Evolutionary conservation across 1,140 invertebrate genomes (phyloP), one percentile per base, ranked within the genome.

Genomic region (Drosophila malerkotliana): DNA sequence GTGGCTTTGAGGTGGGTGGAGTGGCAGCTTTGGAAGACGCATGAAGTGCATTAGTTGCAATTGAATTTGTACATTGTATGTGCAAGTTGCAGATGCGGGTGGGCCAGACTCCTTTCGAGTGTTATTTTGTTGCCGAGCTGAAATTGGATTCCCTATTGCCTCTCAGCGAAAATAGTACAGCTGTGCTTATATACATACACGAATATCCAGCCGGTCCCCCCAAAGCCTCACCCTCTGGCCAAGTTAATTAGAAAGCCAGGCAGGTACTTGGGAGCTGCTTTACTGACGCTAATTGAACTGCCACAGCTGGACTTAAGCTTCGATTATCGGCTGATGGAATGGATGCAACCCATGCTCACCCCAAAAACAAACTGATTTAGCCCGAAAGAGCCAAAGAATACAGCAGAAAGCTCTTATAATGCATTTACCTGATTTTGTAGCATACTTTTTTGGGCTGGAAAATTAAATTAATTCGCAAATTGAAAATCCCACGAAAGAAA

Each of bases 11-110:
- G 8, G 12, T 12, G 21, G 41, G 45, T 24, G 28, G 54, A 15
- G 51, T 21, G 10, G 18, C 51, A 15, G 10, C 30, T 24, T 41
- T n/a, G 34, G 60, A 69, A 62, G 66, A 71, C 57, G 66, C 75
- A 67, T 87, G 62, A 61, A 78, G 74, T 78, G 82, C 82, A 81
- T 82, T 81, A 87, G 74, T 63, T 87, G 75, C 82, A 87, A 85
- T 87, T 87, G 78, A 87, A 87, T 87, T 88, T 82, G 55, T 87
- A 68, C 82, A 69, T 49, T 79, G 62, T 57, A 48, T 58, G 71
- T 62, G 60, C 10, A n/a, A 39, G 48, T 63, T 15, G 10, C n/a
- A 44, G 41, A 44, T 9, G 34, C 15, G 26, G 62, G 68, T 48
- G 39, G 10, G 48, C 7, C 45, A 67, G 59, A 64, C 63, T 67